A percentile compares a stretch with the other conserved stretches of the same genome.
Conservation (phyloP, 2,888 invertebrate species). For the Euproctis similis region DNA sequence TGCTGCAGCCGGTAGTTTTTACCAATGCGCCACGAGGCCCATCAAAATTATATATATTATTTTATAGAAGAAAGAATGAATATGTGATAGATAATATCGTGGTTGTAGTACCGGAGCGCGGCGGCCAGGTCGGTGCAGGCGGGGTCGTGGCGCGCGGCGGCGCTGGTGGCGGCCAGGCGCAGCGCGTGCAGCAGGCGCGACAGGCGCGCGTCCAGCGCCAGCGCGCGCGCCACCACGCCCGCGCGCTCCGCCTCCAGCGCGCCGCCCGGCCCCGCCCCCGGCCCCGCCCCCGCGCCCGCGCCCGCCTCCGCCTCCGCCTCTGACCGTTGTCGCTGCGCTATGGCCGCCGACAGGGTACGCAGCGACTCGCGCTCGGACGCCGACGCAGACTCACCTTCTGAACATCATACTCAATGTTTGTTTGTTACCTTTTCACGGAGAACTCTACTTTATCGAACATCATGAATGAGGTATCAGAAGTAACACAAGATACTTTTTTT, state of each 20-base stretch:
- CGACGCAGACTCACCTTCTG: constrained; percentile 43
- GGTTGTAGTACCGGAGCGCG: constrained; percentile 64
- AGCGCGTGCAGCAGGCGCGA: constrained; percentile 54
- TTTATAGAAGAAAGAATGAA: too few species aligned
- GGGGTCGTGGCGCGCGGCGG: constrained; percentile 76
- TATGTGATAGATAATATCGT: too few species aligned
- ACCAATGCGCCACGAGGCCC: too few species aligned
- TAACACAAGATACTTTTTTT: too few species aligned
- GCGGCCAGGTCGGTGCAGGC: constrained; percentile 62
- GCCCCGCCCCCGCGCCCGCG: constrained; percentile 30
- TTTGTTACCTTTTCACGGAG: too few species aligned
- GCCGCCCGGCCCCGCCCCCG: constrained; percentile 78
- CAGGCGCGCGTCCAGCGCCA: constrained; percentile 65
- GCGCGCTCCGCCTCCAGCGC: constrained; percentile 61
- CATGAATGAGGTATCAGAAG: too few species aligned
- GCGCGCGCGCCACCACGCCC: constrained; percentile 82
- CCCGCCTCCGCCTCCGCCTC: constrained; percentile 74
- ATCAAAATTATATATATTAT: too few species aligned
- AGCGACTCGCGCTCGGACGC: constrained; percentile 80
- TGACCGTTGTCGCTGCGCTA: constrained; percentile 81
- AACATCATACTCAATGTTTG: too few species aligned
- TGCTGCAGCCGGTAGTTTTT: too few species aligned
- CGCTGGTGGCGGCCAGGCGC: constrained; percentile 79
- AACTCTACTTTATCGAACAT: too few species aligned
- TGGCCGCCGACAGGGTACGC: constrained; percentile 86